These are phyloP conservation scores for Heliconius aoede DNA, from an alignment of 2,888 invertebrate genomes.

Conservation along the genomic window DNA sequence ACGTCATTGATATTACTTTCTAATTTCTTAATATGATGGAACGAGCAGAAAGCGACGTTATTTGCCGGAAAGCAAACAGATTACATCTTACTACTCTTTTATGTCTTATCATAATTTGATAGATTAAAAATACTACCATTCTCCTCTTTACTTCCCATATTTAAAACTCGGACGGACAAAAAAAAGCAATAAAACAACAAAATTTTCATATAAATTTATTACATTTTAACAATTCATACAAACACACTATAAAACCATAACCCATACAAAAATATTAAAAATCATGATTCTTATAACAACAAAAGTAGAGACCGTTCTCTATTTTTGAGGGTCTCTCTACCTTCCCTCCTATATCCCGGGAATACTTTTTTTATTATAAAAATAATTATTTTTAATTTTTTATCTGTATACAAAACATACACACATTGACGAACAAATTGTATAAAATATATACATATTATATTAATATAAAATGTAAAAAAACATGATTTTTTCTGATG, in stretches of 20 bases:
- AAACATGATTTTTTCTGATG: not conserved
- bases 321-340: not conserved
- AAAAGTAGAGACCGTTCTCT: not conserved
- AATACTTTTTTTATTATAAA: not conserved
- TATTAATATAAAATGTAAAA: not conserved
- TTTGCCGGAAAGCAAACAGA: too few relatives aligned
- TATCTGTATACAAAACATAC: constrained; percentile 3
- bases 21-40: too few relatives aligned
- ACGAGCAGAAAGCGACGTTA: too few relatives aligned
- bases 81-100: too few relatives aligned
- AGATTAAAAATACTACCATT: not conserved
- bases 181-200: constrained; percentile 31
- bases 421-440: constrained; percentile 20
- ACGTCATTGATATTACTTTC: too few relatives aligned
- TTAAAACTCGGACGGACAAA: constrained; percentile 2
- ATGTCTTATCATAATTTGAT: not conserved
- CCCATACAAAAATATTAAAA: constrained; percentile 30
- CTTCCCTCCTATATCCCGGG: not conserved
- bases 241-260: constrained; percentile 35
- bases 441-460: constrained; percentile 19
- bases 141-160: not conserved
- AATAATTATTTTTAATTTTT: not conserved
- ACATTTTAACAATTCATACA: constrained; percentile 35
- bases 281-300: not conserved
- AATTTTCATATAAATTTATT: constrained; percentile 38